Percentiles rank a stretch among this genome's conserved stretches.
phyloP scores from a whole-genome alignment of 2,113 vertebrate genomes.

The Oxygymnocypris stewartii region DNA sequence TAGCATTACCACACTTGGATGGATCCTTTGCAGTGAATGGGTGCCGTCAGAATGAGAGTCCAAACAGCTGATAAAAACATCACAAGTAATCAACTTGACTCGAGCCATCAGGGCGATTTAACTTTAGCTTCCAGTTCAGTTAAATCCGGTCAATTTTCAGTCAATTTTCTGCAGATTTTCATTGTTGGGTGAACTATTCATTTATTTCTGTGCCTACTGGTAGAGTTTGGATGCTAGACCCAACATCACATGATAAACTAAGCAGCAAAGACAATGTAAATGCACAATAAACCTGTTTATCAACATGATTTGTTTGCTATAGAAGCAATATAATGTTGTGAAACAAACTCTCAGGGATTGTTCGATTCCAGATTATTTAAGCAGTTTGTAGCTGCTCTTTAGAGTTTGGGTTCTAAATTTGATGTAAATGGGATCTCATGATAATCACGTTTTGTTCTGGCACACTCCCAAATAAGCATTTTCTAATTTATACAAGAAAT shows the following conservation, averaged over 20 bases:
- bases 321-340: not conserved
- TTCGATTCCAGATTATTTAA: not conserved
- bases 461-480: not conserved
- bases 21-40: not conserved
- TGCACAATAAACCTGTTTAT: not conserved
- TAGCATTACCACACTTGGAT: too few relatives aligned
- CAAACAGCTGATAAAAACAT: too few relatives aligned
- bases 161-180: not conserved
- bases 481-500: not conserved
- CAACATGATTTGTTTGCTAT: not conserved
- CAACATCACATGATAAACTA: not conserved
- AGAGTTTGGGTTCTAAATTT: not conserved
- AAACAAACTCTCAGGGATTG: not conserved
- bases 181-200: not conserved
- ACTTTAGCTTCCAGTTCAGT: not conserved
- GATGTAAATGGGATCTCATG: not conserved
- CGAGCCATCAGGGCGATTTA: too few relatives aligned
- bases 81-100: too few relatives aligned
- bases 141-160: not conserved
- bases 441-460: not conserved
- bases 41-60: not conserved
- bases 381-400: not conserved
- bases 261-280: not conserved
- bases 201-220: not conserved
- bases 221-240: not conserved